These are phyloP conservation scores for Pituophis catenifer DNA, from an alignment of 2,113 vertebrate genomes.

Conservation along the genomic window DNA sequence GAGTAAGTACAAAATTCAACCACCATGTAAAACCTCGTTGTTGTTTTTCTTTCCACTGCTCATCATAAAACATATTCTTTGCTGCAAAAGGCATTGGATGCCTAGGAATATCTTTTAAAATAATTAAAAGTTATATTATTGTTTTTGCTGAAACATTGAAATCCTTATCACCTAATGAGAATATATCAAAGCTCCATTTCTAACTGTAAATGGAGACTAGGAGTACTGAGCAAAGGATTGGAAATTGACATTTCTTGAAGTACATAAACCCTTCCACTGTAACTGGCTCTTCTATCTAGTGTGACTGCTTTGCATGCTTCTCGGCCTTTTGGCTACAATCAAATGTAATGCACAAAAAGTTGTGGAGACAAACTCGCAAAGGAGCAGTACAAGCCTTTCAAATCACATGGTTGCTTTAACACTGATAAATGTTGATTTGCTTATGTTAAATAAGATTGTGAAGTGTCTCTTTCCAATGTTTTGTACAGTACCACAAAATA, in stretches of 20 bases:
- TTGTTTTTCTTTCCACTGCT: conserved; percentile 95
- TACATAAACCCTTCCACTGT: background rate
- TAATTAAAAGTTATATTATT: background rate
- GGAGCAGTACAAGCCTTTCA: background rate
- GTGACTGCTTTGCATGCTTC: background rate
- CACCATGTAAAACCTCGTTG: conserved; percentile 92
- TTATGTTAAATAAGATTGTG: background rate
- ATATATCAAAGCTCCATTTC: background rate
- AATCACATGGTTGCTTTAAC: background rate
- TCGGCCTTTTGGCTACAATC: background rate
- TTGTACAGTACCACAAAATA: background rate
- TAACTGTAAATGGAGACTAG: background rate
- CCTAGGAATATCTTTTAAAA: conserved; percentile 80
- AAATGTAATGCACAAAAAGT: background rate
- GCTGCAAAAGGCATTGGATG: conserved; percentile 94
- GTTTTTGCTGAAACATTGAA: background rate
- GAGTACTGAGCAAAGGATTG: background rate
- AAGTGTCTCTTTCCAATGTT: background rate
- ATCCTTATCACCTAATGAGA: background rate
- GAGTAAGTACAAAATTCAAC: conserved; percentile 94
- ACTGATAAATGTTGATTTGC: background rate
- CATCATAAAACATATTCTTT: conserved; percentile 97
- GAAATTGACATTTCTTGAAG: background rate
- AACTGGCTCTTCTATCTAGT: background rate
- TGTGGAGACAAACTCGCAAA: background rate